Base-by-base conservation (phyloP, 2,113 vertebrate species). In the Natator depressus region DNA sequence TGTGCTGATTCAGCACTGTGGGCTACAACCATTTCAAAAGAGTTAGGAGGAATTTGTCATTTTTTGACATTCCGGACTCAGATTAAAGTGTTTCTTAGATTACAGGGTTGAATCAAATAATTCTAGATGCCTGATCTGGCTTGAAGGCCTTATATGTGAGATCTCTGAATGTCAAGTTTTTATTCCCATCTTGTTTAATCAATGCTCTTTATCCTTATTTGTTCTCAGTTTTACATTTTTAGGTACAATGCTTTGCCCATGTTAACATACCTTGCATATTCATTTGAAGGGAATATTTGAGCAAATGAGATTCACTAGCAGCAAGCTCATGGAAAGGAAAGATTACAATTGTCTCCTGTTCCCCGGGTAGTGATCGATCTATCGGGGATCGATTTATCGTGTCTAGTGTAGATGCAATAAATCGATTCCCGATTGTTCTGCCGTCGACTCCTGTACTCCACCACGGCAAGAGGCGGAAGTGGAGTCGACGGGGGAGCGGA, bases 1-100 rank as follows among this genome's bases (percentile, higher is more conserved):
- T 84, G 80, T 82, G 42, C 84, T 95, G 89, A 94, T 62, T 96
- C 90, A 96, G 89, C 89, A 88, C 9, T 76, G 42, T 46, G 35
- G 35, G 42, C 69, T 93, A 92, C 55, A 94, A 5, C 75, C 51
- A 59, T 79, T 96, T 91, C 80, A 90, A 14, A 94, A 93, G 12
- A 46, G 6, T 5, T 46, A 90, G 59, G 31, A 83, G 85, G n/a
- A 59, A 85, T 82, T 85, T 91, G 10, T 89, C 85, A 85, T 57
- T 83, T 87, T 87, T 93, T 95, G 4, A 89, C 46, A 88, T 69
- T 69, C 78, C 14, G 69, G 92, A 90, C 24, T 95, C 47, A 85
- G 25, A 50, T 92, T 27, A 83, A 42, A 91, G 54, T 9, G 11
- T 5, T 27, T 89, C 93, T 93, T 89, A 69, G 76, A 85, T 19